Evolutionary conservation across 1,140 invertebrate genomes (phyloP).

Genomic region (Lasioglossum albipes): DNA sequence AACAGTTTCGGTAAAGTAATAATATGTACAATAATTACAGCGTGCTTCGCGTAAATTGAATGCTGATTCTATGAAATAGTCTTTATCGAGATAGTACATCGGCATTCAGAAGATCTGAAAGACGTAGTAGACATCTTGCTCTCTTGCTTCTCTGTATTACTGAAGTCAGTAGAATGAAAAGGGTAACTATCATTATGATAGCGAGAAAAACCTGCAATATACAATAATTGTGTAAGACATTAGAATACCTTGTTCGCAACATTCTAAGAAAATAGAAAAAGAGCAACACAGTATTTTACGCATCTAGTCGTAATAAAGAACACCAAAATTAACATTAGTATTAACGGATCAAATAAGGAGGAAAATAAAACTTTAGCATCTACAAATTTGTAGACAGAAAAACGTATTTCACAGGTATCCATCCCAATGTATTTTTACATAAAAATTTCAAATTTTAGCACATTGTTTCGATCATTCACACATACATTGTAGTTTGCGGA

Average conservation of each 20-base stretch:
- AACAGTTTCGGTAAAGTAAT: constrained; percentile 25
- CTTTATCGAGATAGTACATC: constrained; percentile 8
- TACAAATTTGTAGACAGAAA: constrained; percentile 1
- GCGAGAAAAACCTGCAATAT: constrained; percentile 67
- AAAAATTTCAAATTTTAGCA: constrained; percentile 5
- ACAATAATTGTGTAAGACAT: constrained; percentile 54
- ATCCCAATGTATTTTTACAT: neutral
- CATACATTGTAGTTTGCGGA: neutral
- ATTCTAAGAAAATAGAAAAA: neutral
- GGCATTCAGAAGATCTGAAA: neutral
- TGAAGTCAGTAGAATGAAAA: constrained; percentile 38
- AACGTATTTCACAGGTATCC: constrained; percentile 4
- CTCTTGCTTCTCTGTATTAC: constrained; percentile 24
- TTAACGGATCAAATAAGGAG: neutral
- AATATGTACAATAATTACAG: constrained; percentile 44
- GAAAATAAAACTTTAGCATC: constrained; percentile 2
- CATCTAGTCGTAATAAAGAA: constrained; percentile 1
- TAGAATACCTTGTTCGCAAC: neutral
- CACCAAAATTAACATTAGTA: neutral
- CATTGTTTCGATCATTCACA: neutral
- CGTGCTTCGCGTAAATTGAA: constrained; percentile 22
- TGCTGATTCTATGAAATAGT: neutral
- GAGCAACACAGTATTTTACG: neutral
- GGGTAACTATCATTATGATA: constrained; percentile 48
- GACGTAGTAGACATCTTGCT: constrained; percentile 19